Evolutionary conservation across 2,113 vertebrate species (phyloP), one percentile per base, ranked within the genome.

Genomic region (Psettodes erumei): DNA sequence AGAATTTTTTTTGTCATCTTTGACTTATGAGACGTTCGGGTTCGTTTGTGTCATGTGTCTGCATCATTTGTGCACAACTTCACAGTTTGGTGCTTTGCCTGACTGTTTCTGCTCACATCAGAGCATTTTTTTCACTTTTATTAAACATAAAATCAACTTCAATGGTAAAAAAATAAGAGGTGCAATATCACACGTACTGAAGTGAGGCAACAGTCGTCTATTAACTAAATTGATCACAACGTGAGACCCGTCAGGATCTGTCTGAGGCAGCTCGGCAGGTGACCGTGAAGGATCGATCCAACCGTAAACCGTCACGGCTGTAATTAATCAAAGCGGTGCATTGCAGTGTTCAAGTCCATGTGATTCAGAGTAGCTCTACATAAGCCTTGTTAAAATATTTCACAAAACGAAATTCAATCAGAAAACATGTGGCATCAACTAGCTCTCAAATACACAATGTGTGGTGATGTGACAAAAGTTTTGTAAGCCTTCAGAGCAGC

Each of bases 221-320:
- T 6, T 47, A 48, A 64, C 23, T 70, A 25, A 66, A 76, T 7
- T 54, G 18, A 77, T 55, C 12, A 23, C 11, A 43, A 11, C 19
- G 40, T 42, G 32, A 67, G 37, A 23, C 37, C 61, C 62, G 38
- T 59, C 33, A 51, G n/a, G 42, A 27, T 58, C 16, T 27, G n/a
- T 40, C 51, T 33, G 69, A 56, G 51, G 58, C 9, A 30, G 15
- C 56, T 67, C 58, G 58, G 74, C 50, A 65, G 60, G 70, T 33
- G 63, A 68, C 37, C 28, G 11, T 7, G 43, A 32, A 10, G 11
- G 63, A 60, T 59, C 15, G 32, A 78, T 69, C 51, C 1, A 23
- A 23, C 43, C 37, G 50, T 43, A 64, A 23, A 23, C 65, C 65
- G 47, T 8, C 38, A 50, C 50, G 3, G 4, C 25, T 65, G 38